Percentiles rank a stretch among this genome's conserved stretches.
Conservation (phyloP, 37 sponge, comb jelly and placozoan species). For the Amphimedon queenslandica region DNA sequence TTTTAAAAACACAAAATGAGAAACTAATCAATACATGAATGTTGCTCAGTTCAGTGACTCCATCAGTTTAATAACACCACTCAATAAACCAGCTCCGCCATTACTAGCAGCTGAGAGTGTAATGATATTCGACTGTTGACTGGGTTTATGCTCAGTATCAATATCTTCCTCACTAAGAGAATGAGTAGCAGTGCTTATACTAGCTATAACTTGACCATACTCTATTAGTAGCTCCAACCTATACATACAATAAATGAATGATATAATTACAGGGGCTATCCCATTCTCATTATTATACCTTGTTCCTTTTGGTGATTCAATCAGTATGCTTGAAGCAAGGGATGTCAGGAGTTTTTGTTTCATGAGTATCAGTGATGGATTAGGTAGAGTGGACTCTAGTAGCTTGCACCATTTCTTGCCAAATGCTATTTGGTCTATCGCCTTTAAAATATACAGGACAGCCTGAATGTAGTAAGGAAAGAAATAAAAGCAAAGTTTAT, state of each 20-base stretch:
- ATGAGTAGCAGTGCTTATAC: neutral
- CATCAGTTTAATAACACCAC: too few species aligned
- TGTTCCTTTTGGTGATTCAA: constrained; percentile 55
- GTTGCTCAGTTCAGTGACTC: too few species aligned
- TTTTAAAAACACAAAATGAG: too few species aligned
- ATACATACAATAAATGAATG: neutral
- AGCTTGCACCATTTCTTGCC: constrained; percentile 38
- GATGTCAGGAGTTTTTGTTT: neutral
- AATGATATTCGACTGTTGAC: too few species aligned
- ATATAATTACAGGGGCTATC: neutral
- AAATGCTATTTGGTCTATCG: constrained; percentile 17
- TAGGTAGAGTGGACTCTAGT: constrained; percentile 22
- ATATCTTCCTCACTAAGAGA: too few species aligned
- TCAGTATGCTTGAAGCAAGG: constrained; percentile 28
- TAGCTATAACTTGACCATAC: constrained; percentile 20
- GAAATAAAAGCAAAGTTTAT: neutral
- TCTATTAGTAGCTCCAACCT: constrained; percentile 35
- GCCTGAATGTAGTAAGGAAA: constrained; percentile 16
- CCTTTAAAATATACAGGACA: constrained; percentile 22
- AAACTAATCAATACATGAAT: too few species aligned
- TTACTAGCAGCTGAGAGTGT: too few species aligned
- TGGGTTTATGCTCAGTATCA: too few species aligned
- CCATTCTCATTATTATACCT: neutral
- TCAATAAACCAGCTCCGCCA: too few species aligned
- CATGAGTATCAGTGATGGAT: constrained; percentile 15